phyloP scores from a whole-genome alignment of 2,113 vertebrate species.

The Bettongia penicillata region DNA sequence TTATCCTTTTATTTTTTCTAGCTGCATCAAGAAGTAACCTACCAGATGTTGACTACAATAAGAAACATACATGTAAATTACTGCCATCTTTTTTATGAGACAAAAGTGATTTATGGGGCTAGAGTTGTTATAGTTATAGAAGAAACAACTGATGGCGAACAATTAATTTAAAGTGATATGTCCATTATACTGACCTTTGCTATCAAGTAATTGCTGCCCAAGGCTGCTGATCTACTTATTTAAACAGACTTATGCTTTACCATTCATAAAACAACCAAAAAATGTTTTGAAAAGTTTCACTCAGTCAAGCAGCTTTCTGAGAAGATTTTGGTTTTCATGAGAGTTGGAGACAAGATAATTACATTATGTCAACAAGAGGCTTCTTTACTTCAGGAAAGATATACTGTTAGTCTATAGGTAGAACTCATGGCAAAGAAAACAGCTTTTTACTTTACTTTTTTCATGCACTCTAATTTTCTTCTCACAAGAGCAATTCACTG shows the following conservation, averaged over 20 bases:
- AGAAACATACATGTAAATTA: slow-evolving; percentile 51
- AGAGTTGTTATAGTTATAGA: slow-evolving; percentile 52
- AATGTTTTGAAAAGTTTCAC: slow-evolving; percentile 39
- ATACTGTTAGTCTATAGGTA: slow-evolving; percentile 32
- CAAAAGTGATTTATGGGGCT: slow-evolving; percentile 64
- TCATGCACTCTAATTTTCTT: slow-evolving; percentile 50
- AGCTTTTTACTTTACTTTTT: slow-evolving; percentile 58
- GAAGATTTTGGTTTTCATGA: background rate
- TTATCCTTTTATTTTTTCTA: slow-evolving; percentile 2
- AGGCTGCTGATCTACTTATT: slow-evolving; percentile 30
- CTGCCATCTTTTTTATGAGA: slow-evolving; percentile 58
- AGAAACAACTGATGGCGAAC: slow-evolving; percentile 58
- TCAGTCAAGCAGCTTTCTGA: background rate
- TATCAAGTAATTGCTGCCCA: slow-evolving; percentile 54
- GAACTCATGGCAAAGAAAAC: slow-evolving; percentile 52
- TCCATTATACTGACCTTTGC: slow-evolving; percentile 63
- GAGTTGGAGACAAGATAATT: slow-evolving; percentile 25
- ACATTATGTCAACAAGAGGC: slow-evolving; percentile 10
- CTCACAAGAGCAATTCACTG: slow-evolving; percentile 65
- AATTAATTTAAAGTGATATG: slow-evolving; percentile 67
- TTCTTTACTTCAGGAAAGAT: slow-evolving; percentile 45
- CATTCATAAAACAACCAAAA: slow-evolving; percentile 2
- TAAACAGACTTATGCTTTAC: slow-evolving; percentile 16
- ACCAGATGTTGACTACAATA: slow-evolving; percentile 42
- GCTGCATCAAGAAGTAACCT: slow-evolving; percentile 22